Base-by-base conservation (phyloP, 1,140 invertebrate genomes). In the Drosophila carrolli region DNA sequence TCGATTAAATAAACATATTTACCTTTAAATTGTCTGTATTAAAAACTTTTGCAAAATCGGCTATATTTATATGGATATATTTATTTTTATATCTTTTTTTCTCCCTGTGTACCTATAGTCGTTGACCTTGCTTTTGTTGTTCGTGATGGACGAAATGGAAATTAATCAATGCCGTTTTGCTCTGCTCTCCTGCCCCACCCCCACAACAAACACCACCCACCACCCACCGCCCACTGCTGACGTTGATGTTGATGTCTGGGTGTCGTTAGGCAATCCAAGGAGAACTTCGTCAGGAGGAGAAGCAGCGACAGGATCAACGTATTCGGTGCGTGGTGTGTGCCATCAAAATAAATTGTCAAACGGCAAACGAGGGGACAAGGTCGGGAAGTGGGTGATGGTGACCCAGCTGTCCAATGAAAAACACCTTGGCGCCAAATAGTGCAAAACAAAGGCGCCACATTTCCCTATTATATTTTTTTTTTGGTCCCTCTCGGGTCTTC, bases 301-400 rank as follows among this genome's bases (percentile, higher is more conserved):
- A 55, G 66, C 60, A 40, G 43, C 27, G 13, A 19, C 66, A 59
- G 68, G 66, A 72, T 68, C 65, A 32, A 23, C 68, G 38, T 51
- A 38, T 59, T 51, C 37, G 56, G 81, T 85, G 81, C 78, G 77
- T 85, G 81, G 71, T 81, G 60, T 70, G 68, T 55, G 68, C 78
- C 74, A 85, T 85, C 81, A 85, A 85, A 85, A 85, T 85, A 85
- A 85, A 85, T 85, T 81, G 81, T 85, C 81, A 85, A 85, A 81
- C 77, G 74, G 84, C 81, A 77, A 85, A 70, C 74, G 73, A 19
- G 65, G 63, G 56, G 57, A 29, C 67, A 71, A 58, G 66, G 68
- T 38, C 66, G 63, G 50, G 37, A 48, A 63, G 59, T 67, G 32
- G 50, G 58, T 23, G 50, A 44, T 10, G 27, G 37, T 35, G 58